Percentiles rank a stretch among this genome's conserved stretches.
Evolutionary conservation across 2,888 invertebrate species (phyloP).

Genomic region (Trachelus stipa): DNA sequence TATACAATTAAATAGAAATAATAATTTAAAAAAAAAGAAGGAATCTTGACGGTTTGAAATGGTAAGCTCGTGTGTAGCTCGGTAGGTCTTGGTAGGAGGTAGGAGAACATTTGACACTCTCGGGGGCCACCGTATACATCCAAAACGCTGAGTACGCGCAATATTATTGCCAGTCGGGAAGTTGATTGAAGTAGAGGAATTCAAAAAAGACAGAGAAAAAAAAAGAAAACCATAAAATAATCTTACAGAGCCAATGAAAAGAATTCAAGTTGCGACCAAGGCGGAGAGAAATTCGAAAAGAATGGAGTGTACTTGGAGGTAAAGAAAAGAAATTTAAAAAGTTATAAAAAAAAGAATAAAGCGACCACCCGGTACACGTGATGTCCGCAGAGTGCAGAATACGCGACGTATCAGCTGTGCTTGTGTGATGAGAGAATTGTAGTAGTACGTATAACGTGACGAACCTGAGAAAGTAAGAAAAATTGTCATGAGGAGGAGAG

Average conservation of each 20-base stretch:
- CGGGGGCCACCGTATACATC: conserved; percentile 48
- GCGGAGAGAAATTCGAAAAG: conserved; percentile 7
- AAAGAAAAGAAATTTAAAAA: conserved; percentile 6
- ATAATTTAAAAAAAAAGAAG: conserved; percentile 50
- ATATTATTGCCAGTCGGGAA: conserved; percentile 2
- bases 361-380: conserved; percentile 24
- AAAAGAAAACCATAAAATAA: conserved; percentile 18
- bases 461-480: background rate
- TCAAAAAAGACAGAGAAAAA: conserved; percentile 6
- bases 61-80: conserved; percentile 67
- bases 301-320: conserved; percentile 12
- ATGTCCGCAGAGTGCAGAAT: conserved; percentile 62
- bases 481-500: background rate
- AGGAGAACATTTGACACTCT: conserved; percentile 65
- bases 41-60: conserved; percentile 65
- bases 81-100: conserved; percentile 65
- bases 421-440: conserved; percentile 43
- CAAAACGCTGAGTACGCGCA: conserved; percentile 15
- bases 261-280: conserved; percentile 11
- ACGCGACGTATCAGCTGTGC: conserved; percentile 59
- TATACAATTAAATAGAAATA: conserved; percentile 13
- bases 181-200: background rate
- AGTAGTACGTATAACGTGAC: background rate
- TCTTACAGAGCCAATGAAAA: conserved; percentile 24
- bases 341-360: conserved; percentile 23